A percentile compares a stretch with the other conserved stretches of the same genome.
Evolutionary conservation across 1,140 invertebrate species (phyloP).

Genomic region (Drosophila azteca): DNA sequence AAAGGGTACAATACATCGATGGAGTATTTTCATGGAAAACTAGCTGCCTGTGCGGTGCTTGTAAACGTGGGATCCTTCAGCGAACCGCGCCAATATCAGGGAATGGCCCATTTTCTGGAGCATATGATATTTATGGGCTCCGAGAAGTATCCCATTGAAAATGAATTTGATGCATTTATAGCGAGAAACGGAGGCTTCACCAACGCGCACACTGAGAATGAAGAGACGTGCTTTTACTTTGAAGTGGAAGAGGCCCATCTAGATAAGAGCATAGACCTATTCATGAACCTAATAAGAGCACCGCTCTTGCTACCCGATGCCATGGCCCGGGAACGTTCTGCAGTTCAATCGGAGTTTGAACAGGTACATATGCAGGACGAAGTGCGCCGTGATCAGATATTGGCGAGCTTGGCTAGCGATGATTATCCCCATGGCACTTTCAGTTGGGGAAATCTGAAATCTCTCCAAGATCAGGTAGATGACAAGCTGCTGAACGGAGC

Average conservation of each 20-base stretch:
- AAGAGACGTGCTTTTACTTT: constrained; percentile 94
- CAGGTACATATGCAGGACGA: constrained; percentile 68
- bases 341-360: constrained; percentile 91
- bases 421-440: constrained; percentile 92
- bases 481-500: constrained; percentile 87
- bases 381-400: constrained; percentile 87
- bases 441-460: constrained; percentile 92
- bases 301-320: constrained; percentile 93
- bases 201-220: constrained; percentile 93
- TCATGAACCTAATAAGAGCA: constrained; percentile 95
- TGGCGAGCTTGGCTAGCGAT: constrained; percentile 87
- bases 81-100: constrained; percentile 90
- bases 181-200: constrained; percentile 91
- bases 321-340: constrained; percentile 94
- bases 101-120: constrained; percentile 96
- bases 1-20: constrained; percentile 17
- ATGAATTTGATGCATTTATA: constrained; percentile 92
- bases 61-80: constrained; percentile 88
- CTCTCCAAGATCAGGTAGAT: constrained; percentile 88
- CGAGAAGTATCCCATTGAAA: constrained; percentile 93
- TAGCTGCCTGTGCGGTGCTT: constrained; percentile 89
- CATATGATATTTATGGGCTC: constrained; percentile 98
- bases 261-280: constrained; percentile 90
- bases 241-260: constrained; percentile 92
- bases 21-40: constrained; percentile 66